Conservation (phyloP, 2,797 vertebrate genomes). For the Thaleichthys pacificus region DNA sequence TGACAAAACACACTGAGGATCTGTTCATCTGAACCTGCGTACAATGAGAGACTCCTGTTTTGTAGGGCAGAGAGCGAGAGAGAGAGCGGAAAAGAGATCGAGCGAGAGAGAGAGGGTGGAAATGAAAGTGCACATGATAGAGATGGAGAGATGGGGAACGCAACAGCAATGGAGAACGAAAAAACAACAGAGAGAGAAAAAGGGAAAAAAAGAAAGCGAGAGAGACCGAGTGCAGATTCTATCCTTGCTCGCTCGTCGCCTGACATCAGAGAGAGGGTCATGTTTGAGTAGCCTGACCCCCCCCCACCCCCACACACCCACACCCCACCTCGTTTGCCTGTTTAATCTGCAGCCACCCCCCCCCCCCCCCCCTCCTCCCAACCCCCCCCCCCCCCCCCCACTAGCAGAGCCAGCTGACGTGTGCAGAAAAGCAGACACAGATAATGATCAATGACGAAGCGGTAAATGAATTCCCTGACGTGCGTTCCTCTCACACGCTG, state of each 20-base stretch:
- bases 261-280: constrained; percentile 16
- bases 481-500: constrained; percentile 2
- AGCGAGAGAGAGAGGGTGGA: constrained; percentile 24
- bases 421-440: constrained; percentile 34
- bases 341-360: constrained; percentile 39
- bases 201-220: neutral
- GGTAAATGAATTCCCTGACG: neutral
- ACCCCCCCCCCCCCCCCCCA: too few relatives aligned
- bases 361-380: constrained; percentile 18
- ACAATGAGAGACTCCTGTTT: constrained; percentile 1
- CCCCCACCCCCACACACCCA: neutral
- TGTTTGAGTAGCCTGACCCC: constrained; percentile 32
- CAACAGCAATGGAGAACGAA: too few relatives aligned
- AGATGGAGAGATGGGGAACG: too few relatives aligned
- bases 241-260: constrained; percentile 30
- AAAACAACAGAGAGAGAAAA: neutral
- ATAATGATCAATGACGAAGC: constrained; percentile 32
- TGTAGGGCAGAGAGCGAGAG: neutral
- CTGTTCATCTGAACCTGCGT: constrained; percentile 7
- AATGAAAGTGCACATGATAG: neutral
- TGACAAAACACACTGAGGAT: constrained; percentile 35
- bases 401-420: constrained; percentile 33
- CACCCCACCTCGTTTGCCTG: constrained; percentile 37
- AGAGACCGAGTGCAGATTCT: constrained; percentile 12
- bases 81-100: neutral